Percentiles rank a stretch among this genome's conserved stretches.
Conservation (phyloP, 2,797 vertebrate species). For the Craterocephalus amniculus region DNA sequence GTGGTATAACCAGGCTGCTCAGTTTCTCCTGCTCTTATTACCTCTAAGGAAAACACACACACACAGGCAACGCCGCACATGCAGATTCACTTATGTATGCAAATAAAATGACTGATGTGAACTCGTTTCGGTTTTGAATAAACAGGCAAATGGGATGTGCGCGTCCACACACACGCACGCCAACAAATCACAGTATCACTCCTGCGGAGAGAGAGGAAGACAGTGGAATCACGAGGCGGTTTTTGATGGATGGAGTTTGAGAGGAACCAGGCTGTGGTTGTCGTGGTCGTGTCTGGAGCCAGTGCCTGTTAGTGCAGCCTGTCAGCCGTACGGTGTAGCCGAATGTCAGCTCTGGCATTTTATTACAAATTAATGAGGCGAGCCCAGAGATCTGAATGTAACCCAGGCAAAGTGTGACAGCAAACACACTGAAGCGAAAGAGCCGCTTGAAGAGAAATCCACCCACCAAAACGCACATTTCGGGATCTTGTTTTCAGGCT, state of each 20-base stretch:
- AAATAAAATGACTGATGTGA: conserved; percentile 29
- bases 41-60: conserved; percentile 50
- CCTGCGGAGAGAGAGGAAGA: conserved; percentile 35
- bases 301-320: conserved; percentile 76
- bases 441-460: conserved; percentile 25
- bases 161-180: conserved; percentile 3
- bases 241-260: conserved; percentile 68
- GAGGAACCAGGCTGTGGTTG: conserved; percentile 72
- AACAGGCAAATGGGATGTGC: conserved; percentile 19
- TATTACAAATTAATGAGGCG: conserved; percentile 78
- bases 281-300: conserved; percentile 75
- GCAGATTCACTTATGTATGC: conserved; percentile 35
- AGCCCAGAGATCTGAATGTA: conserved; percentile 49
- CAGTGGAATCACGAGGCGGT: conserved; percentile 34
- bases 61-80: conserved; percentile 26
- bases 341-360: conserved; percentile 73
- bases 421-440: conserved; percentile 41
- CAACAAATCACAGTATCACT: conserved; percentile 18
- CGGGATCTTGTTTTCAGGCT: neutral
- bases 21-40: conserved; percentile 44
- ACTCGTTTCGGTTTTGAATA: conserved; percentile 26
- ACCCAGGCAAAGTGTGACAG: conserved; percentile 61
- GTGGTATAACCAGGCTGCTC: conserved; percentile 41
- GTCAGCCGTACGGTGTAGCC: conserved; percentile 65
- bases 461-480: conserved; percentile 32